Evolutionary conservation across 2,888 invertebrate genomes (phyloP).

Genomic region (Nasonia oneida): DNA sequence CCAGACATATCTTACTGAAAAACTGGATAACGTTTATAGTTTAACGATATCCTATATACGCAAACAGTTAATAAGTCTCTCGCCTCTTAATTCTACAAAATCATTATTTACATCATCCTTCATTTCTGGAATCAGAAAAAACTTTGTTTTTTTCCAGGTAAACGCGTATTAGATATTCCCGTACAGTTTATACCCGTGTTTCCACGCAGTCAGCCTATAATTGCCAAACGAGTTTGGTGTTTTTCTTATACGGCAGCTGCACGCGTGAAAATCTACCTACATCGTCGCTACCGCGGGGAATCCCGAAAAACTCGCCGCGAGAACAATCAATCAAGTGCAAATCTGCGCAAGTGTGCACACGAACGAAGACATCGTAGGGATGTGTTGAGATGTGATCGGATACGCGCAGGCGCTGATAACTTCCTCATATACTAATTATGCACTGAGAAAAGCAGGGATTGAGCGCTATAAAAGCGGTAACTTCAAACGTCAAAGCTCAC

Average conservation of each 20-base stretch:
- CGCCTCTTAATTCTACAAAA: constrained; percentile 22
- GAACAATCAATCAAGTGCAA: not conserved
- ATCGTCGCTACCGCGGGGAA: constrained; percentile 28
- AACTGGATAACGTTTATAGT: not conserved
- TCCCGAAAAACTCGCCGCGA: constrained; percentile 36
- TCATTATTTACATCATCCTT: constrained; percentile 36
- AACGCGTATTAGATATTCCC: constrained; percentile 39
- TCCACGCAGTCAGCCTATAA: constrained; percentile 9
- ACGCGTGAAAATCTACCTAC: not conserved
- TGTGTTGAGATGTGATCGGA: not conserved
- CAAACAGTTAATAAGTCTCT: not conserved
- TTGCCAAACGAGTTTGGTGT: constrained; percentile 17
- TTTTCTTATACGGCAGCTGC: not conserved
- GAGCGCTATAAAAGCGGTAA: constrained; percentile 73
- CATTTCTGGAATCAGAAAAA: constrained; percentile 1
- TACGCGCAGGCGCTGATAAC: constrained; percentile 50
- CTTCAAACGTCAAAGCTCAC: constrained; percentile 71
- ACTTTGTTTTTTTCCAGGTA: constrained; percentile 51
- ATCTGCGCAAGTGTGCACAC: not conserved
- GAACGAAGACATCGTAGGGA: not conserved
- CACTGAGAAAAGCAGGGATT: constrained; percentile 33
- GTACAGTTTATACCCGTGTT: not conserved
- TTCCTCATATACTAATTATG: constrained; percentile 41
- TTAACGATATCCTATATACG: not conserved
- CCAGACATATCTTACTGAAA: too few species aligned